These are phyloP conservation scores for Leptinotarsa texana DNA, from an alignment of 1,140 invertebrate species.

Conservation along the genomic window DNA sequence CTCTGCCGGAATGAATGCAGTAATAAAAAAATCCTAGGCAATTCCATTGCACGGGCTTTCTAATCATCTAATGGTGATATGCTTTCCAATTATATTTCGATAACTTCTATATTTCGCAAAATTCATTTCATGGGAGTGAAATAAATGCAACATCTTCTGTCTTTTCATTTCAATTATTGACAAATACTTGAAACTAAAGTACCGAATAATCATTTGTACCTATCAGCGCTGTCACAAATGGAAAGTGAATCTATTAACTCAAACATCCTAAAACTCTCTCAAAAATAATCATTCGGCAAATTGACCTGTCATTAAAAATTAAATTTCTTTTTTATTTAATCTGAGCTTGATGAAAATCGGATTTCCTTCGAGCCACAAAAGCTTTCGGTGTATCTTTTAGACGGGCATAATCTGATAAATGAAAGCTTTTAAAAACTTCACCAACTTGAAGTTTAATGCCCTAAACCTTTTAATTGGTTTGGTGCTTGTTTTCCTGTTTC, in stretches of 20 bases:
- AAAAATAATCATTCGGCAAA: constrained; percentile 20
- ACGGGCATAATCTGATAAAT: constrained; percentile 22
- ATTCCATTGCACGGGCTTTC: too few relatives aligned
- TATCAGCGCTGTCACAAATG: not conserved
- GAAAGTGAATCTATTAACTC: not conserved
- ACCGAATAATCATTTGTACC: too few relatives aligned
- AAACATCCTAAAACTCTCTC: not conserved
- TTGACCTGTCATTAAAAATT: constrained; percentile 24
- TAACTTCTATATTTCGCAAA: too few relatives aligned
- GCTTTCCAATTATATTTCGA: too few relatives aligned
- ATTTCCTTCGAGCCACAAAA: constrained; percentile 9
- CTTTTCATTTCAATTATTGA: too few relatives aligned
- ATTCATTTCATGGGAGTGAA: too few relatives aligned
- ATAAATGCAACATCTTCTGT: too few relatives aligned
- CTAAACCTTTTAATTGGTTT: constrained; percentile 17
- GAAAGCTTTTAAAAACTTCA: constrained; percentile 22
- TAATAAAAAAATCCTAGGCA: too few relatives aligned
- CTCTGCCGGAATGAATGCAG: too few relatives aligned
- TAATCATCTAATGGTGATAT: too few relatives aligned
- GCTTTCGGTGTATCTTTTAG: constrained; percentile 22
- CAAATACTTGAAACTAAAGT: too few relatives aligned
- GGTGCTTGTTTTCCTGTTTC: not conserved
- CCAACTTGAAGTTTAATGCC: constrained; percentile 13
- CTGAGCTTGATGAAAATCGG: constrained; percentile 12
- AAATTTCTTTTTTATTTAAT: constrained; percentile 15